Evolutionary conservation across 2,888 invertebrate species (phyloP).

Genomic region (Exephanes ischioxanthus): DNA sequence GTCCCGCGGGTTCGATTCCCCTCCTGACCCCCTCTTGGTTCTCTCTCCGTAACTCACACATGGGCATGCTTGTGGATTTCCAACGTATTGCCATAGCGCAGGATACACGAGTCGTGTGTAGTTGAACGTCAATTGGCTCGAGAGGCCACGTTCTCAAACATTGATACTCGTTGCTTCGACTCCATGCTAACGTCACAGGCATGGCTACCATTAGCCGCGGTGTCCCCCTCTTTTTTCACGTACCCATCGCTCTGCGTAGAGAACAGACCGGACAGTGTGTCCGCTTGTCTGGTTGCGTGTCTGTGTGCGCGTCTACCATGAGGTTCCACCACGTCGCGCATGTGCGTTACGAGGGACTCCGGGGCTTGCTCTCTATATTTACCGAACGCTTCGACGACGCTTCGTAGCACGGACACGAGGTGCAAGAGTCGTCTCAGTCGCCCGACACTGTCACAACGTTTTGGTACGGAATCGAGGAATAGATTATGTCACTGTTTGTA

Average conservation of each 20-base stretch:
- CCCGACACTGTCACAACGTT: slow-evolving; percentile 32
- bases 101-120: slow-evolving; percentile 13
- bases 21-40: not conserved
- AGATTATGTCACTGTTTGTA: slow-evolving; percentile 1
- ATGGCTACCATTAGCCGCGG: slow-evolving; percentile 54
- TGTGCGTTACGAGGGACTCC: slow-evolving; percentile 24
- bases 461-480: not conserved
- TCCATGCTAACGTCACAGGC: slow-evolving; percentile 31
- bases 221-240: slow-evolving; percentile 53
- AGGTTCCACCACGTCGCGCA: slow-evolving; percentile 36
- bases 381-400: slow-evolving; percentile 34
- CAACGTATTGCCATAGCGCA: not conserved
- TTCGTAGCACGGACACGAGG: slow-evolving; percentile 31
- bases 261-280: not conserved
- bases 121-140: slow-evolving; percentile 55
- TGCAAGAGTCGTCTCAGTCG: slow-evolving; percentile 17
- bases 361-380: slow-evolving; percentile 31
- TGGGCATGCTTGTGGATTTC: slow-evolving; percentile 57
- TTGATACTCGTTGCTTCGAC: slow-evolving; percentile 15
- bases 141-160: slow-evolving; percentile 53
- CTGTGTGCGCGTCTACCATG: slow-evolving; percentile 54
- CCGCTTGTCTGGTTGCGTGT: slow-evolving; percentile 2
- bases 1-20: slow-evolving; percentile 19
- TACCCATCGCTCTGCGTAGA: not conserved
- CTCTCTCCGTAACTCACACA: slow-evolving; percentile 15